These are phyloP conservation scores for Sylvietta virens DNA, from an alignment of 2,113 vertebrate species.

Conservation along the genomic window DNA sequence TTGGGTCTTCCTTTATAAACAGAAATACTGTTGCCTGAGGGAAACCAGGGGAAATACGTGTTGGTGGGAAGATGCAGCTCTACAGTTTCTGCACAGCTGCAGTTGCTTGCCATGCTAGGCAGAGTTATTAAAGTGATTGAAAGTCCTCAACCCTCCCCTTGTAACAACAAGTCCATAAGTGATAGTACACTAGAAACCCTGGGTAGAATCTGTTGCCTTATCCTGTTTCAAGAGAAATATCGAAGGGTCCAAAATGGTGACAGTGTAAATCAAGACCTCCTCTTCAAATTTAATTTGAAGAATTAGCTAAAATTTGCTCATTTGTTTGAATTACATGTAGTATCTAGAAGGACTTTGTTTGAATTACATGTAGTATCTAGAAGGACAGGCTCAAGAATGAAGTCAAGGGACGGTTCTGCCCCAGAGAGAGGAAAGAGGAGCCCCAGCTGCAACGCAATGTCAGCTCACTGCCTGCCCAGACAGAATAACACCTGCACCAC, in stretches of 20 bases:
- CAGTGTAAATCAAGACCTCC: not conserved
- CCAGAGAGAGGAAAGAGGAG: not conserved
- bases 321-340: not conserved
- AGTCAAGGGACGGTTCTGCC: not conserved
- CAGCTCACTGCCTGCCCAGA: not conserved
- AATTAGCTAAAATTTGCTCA: not conserved
- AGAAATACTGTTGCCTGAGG: not conserved
- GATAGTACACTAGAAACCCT: not conserved
- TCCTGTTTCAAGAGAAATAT: not conserved
- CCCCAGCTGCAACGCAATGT: not conserved
- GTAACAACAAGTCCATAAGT: not conserved
- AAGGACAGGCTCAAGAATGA: not conserved
- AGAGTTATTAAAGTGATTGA: not conserved
- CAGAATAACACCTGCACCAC: not conserved
- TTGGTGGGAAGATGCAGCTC: not conserved
- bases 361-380: not conserved
- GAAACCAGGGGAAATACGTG: rapidly evolving
- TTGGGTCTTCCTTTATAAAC: not conserved
- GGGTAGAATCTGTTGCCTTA: not conserved
- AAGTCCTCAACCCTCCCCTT: not conserved
- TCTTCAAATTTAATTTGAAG: not conserved
- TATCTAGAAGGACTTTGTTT: not conserved
- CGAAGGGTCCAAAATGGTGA: rapidly evolving
- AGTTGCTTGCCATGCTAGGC: not conserved
- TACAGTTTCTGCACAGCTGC: not conserved